These are phyloP conservation scores for Thalpophila matura DNA, from an alignment of 2,888 invertebrate genomes.

Conservation along the genomic window DNA sequence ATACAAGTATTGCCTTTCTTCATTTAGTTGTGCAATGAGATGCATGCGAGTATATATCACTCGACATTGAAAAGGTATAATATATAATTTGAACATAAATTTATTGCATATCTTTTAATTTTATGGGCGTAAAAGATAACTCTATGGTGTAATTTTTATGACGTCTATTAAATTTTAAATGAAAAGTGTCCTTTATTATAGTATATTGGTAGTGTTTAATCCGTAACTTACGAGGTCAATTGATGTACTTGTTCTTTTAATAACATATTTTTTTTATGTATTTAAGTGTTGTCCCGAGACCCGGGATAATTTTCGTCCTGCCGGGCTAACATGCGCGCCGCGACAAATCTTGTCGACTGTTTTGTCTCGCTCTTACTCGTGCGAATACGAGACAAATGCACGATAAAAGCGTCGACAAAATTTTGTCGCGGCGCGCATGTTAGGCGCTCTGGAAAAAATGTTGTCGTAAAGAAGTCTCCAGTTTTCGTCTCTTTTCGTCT, in stretches of 20 bases:
- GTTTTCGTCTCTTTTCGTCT: no score
- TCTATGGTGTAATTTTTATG: conserved; percentile 17
- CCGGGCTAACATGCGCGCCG: no score
- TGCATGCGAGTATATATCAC: conserved; percentile 20
- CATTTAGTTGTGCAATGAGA: conserved; percentile 47
- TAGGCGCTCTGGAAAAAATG: no score
- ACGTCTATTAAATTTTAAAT: conserved; percentile 14
- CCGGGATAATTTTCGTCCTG: no score
- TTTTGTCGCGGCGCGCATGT: no score
- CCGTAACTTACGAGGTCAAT: conserved; percentile 5
- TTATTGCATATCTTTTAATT: conserved; percentile 33
- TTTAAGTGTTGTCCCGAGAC: no score
- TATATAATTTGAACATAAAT: conserved; percentile 30
- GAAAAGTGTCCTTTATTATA: neutral
- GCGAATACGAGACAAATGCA: no score
- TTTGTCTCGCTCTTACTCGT: no score
- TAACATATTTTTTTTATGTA: no score
- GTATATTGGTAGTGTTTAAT: neutral
- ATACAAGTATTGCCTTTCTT: conserved; percentile 30
- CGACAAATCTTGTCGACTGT: no score
- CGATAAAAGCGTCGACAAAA: no score
- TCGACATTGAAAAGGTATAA: conserved; percentile 48
- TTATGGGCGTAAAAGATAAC: conserved; percentile 14
- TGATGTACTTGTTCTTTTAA: neutral
- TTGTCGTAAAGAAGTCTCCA: no score